Percentiles rank a stretch among this genome's conserved stretches.
phyloP scores from a whole-genome alignment of 2,113 vertebrate species.

The Onychostoma macrolepis region DNA sequence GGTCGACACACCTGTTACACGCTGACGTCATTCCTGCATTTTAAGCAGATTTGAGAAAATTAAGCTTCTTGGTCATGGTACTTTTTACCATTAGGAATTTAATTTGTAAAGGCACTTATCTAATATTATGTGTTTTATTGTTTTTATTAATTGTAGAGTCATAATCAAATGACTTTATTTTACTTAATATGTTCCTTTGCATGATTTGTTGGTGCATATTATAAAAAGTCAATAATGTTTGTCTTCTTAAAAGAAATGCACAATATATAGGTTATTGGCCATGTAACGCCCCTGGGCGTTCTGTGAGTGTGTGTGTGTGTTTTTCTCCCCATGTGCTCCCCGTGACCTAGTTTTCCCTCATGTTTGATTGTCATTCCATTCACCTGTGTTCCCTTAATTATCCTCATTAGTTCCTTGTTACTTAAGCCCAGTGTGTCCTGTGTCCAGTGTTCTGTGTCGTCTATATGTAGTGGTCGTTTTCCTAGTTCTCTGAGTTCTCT shows the following conservation, averaged over 20 bases:
- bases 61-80: not conserved
- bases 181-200: not conserved
- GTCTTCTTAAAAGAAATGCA: not conserved
- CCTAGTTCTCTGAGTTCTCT: no score
- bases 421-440: no score
- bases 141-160: not conserved
- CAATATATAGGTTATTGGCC: not conserved
- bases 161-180: not conserved
- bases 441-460: no score
- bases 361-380: no score
- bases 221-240: not conserved
- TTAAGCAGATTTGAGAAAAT: not conserved
- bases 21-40: not conserved
- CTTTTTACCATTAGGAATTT: not conserved
- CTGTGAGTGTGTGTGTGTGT: no score
- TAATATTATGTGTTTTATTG: not conserved
- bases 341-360: no score
- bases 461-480: no score
- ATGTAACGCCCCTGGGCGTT: no score
- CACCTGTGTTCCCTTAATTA: no score
- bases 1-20: constrained; percentile 4
- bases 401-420: no score
- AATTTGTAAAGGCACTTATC: not conserved
- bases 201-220: not conserved
- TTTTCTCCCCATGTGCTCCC: no score